These are phyloP conservation scores for Chloropsis hardwickii DNA, from an alignment of 2,113 vertebrate species.

Conservation along the genomic window DNA sequence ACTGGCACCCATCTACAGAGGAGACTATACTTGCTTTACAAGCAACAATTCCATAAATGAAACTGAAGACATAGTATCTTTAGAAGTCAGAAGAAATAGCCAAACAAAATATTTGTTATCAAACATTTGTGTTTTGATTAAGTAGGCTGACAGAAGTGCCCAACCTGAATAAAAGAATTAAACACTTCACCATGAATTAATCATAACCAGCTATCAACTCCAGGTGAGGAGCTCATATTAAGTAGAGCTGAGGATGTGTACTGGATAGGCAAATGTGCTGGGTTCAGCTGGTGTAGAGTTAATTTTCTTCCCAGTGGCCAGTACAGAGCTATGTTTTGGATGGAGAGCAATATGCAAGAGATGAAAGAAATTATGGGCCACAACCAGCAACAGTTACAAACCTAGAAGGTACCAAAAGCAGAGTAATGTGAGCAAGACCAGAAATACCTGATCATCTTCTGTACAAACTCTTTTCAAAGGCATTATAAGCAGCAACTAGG, in stretches of 20 bases:
- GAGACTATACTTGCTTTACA: background rate
- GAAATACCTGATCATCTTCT: background rate
- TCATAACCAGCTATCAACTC: background rate
- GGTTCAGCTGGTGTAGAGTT: background rate
- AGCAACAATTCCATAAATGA: background rate
- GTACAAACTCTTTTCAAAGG: background rate
- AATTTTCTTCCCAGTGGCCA: background rate
- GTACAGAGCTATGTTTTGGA: background rate
- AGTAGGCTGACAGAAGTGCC: background rate
- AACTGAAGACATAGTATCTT: background rate
- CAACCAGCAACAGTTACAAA: rapidly evolving
- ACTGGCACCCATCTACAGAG: background rate
- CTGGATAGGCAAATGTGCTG: background rate
- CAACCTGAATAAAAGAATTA: background rate
- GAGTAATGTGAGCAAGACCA: background rate
- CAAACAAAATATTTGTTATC: background rate
- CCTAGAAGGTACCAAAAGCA: background rate
- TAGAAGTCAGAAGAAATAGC: background rate
- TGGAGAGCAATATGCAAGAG: background rate
- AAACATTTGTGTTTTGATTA: background rate
- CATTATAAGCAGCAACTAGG: background rate
- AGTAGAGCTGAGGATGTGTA: background rate
- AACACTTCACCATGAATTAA: background rate
- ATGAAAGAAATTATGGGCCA: background rate
- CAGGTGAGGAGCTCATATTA: background rate